Percentiles rank a stretch among this genome's conserved stretches.
Conservation (phyloP, 1,140 invertebrate genomes). For the Drosophila insularis region DNA sequence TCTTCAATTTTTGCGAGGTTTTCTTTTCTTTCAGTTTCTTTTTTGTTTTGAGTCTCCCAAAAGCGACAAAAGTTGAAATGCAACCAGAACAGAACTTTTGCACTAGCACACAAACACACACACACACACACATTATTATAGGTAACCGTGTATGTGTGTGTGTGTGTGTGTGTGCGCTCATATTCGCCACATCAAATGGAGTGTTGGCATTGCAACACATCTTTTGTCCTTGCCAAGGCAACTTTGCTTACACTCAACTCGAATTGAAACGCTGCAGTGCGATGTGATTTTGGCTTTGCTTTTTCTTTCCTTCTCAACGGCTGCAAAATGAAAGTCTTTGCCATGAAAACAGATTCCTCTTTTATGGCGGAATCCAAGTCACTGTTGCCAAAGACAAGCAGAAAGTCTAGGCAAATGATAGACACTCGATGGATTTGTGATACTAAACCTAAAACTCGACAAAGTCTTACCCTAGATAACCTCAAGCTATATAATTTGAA, state of each 20-base stretch:
- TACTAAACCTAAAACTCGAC: conserved; percentile 7
- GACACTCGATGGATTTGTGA: not conserved
- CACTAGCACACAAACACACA: conserved; percentile 6
- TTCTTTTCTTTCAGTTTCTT: not conserved
- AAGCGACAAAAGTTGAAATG: conserved; percentile 52
- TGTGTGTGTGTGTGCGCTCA: not conserved
- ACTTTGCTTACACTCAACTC: conserved; percentile 62
- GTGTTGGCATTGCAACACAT: not conserved
- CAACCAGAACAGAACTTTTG: conserved; percentile 48
- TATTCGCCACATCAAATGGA: not conserved
- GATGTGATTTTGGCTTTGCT: conserved; percentile 54
- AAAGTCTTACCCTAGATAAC: not conserved
- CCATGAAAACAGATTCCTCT: conserved; percentile 3
- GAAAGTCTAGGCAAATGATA: not conserved
- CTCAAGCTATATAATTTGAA: no score
- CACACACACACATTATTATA: no score
- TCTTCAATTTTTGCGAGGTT: conserved; percentile 19
- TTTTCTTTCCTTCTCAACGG: conserved; percentile 11
- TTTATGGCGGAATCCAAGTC: no score
- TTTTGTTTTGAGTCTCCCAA: conserved; percentile 13
- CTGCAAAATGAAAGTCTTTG: not conserved
- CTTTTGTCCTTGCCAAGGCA: conserved; percentile 38
- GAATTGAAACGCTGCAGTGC: conserved; percentile 31
- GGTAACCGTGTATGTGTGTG: not conserved
- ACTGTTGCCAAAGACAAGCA: not conserved